Conservation (phyloP, 2,797 vertebrate species). For the Nannoperca obscura region DNA sequence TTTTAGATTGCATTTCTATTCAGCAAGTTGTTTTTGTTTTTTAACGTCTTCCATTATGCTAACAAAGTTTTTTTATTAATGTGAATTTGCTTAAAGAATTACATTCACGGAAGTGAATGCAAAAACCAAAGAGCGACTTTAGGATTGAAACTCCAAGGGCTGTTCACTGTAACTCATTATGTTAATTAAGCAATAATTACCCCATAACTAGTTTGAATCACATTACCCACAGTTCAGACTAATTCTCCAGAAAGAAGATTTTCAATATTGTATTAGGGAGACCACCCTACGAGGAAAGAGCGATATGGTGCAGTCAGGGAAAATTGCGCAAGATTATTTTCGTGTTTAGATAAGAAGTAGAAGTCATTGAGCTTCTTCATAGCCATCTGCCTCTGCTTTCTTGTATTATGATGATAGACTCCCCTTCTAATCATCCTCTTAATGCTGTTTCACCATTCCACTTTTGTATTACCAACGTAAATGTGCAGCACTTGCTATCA, state of each 20-base stretch:
- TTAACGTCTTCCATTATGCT: not conserved
- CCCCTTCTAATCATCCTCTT: not conserved
- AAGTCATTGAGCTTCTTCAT: constrained; percentile 52
- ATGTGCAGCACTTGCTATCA: constrained; percentile 33
- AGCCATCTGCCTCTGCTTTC: constrained; percentile 56
- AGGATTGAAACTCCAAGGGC: constrained; percentile 27
- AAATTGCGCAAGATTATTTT: constrained; percentile 20
- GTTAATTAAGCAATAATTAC: constrained; percentile 36
- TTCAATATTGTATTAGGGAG: constrained; percentile 32
- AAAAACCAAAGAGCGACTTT: constrained; percentile 34
- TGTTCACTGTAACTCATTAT: constrained; percentile 32
- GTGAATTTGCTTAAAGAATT: constrained; percentile 3
- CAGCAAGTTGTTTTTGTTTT: not conserved
- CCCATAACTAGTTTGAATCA: constrained; percentile 41
- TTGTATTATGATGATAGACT: constrained; percentile 4
- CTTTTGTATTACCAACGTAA: constrained; percentile 9
- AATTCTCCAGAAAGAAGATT: constrained; percentile 35
- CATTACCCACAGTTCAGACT: constrained; percentile 35
- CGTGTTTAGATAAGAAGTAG: constrained; percentile 53
- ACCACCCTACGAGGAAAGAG: constrained; percentile 45
- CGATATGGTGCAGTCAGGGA: constrained; percentile 35
- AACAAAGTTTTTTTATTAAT: not conserved
- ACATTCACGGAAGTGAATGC: constrained; percentile 3
- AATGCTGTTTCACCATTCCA: constrained; percentile 6
- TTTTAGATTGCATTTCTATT: constrained; percentile 15